Evolutionary conservation across 2,113 vertebrate genomes (phyloP), one percentile per base, ranked within the genome.

Genomic region (Microcebus jonahi): DNA sequence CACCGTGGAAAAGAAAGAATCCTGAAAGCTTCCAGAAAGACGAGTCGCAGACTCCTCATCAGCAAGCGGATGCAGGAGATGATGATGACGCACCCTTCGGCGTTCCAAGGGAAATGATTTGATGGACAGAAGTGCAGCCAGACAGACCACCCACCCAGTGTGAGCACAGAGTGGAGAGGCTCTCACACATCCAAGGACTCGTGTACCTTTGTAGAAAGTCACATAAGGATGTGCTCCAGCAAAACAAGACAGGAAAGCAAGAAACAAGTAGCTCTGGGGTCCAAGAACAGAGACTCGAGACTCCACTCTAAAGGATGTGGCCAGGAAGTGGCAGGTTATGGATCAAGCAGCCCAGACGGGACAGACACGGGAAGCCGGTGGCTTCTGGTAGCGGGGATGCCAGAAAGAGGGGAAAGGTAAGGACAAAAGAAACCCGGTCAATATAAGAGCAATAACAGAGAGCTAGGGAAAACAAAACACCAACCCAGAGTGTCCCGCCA

Each of bases 181-280:
- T 8, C 39, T 55, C 76, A 23, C 34, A 14, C 8, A 68, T n/a
- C 36, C 57, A 1, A 6, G 17, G 59, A n/a, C 67, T 27, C 36
- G 0, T 10, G 45, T 39, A 6, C 23, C 21, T 23, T 90, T n/a
- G 12, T 8, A 61, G 29, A 25, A 53, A 79, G 48, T 23, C 42
- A 75, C 42, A 11, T 29, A 4, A 89, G 88, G 89, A 27, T 27
- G 76, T 21, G 23, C 31, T 73, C 70, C 81, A 75, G 76, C 85
- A 55, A 92, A 93, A 63, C 91, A 29, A 45, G 34, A 57, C 81
- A 92, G 75, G 87, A 94, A 90, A 27, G 50, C 50, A 63, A 53
- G 61, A 36, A 23, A 76, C 70, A 23, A 21, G 76, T 48, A 27
- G 48, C 48, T 20, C 27, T 4, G 20, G 31, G 79, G 36, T n/a